phyloP scores from a whole-genome alignment of 2,113 vertebrate species.

The Syrrhaptes paradoxus region DNA sequence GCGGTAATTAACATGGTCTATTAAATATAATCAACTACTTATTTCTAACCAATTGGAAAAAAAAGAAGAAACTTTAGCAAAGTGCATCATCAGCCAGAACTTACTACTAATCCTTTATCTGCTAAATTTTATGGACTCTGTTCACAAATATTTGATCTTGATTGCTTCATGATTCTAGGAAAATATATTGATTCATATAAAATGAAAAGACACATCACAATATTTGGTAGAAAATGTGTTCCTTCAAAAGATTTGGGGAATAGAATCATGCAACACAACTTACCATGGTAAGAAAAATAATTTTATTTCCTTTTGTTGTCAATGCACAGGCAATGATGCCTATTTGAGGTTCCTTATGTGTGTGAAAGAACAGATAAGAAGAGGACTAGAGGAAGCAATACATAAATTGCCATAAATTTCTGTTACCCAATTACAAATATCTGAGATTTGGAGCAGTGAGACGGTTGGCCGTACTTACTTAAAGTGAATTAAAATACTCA shows the following conservation, averaged over 20 bases:
- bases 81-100: not conserved
- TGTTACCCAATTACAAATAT: not conserved
- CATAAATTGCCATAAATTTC: not conserved
- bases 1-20: constrained; percentile 20
- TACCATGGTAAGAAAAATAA: not conserved
- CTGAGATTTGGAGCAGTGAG: not conserved
- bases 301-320: not conserved
- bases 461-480: not conserved
- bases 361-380: not conserved
- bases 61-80: not conserved
- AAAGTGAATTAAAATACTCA: not conserved
- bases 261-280: not conserved
- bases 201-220: not conserved
- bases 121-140: not conserved
- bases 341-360: not conserved
- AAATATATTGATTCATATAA: not conserved
- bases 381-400: not conserved
- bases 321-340: not conserved
- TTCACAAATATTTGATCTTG: not conserved
- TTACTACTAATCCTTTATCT: not conserved
- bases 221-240: not conserved
- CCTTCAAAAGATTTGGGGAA: not conserved
- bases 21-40: constrained; percentile 29
- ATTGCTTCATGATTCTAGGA: not conserved
- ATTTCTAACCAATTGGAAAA: not conserved